These are phyloP conservation scores for Thysanoteuthis rhombus DNA, from an alignment of 2,888 invertebrate genomes.

Conservation along the genomic window DNA sequence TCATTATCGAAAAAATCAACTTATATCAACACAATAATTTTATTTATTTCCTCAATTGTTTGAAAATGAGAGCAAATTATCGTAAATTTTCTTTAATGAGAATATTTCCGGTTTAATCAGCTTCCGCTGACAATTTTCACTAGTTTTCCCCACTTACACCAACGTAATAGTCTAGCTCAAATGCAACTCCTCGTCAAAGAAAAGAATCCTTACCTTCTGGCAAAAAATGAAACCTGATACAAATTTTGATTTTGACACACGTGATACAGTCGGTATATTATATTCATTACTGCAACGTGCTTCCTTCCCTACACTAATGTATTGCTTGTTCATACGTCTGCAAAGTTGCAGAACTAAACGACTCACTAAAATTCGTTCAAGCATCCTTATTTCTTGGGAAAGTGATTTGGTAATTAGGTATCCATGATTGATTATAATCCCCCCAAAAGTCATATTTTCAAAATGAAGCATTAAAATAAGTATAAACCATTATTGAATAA, in stretches of 20 bases:
- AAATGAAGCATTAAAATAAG: too few species aligned
- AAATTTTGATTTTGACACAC: neutral
- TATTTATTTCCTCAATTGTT: neutral
- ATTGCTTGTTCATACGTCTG: neutral
- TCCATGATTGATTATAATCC: too few species aligned
- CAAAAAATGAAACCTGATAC: neutral
- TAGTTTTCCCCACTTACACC: neutral
- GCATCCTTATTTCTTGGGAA: too few species aligned
- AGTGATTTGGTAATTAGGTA: too few species aligned
- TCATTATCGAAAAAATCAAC: neutral
- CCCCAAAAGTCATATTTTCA: too few species aligned
- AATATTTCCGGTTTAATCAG: neutral
- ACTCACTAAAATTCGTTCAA: too few species aligned
- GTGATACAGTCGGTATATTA: neutral
- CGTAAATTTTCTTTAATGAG: neutral
- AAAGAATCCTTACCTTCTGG: neutral
- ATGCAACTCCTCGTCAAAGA: neutral
- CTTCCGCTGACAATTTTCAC: neutral
- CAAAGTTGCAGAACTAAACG: neutral
- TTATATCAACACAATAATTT: neutral
- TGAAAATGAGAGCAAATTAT: neutral
- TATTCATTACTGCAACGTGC: neutral
- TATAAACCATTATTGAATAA: too few species aligned
- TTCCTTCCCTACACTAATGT: neutral
- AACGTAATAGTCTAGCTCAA: neutral